Base-by-base conservation (phyloP, 1,140 invertebrate genomes). In the Pogonomyrmex californicus region DNA sequence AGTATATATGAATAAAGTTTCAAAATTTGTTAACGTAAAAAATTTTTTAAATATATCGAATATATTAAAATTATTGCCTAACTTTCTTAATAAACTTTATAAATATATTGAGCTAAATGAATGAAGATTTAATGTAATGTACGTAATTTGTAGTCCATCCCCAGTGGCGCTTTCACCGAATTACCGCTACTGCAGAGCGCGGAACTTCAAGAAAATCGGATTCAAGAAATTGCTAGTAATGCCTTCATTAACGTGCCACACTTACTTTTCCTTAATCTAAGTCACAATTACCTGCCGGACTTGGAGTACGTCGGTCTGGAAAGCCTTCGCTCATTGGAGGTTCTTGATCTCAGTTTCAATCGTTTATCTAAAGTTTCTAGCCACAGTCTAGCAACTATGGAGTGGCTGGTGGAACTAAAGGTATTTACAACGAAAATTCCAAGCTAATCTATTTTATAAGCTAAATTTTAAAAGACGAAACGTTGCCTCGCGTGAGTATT, bases 371-470 rank as follows among this genome's bases (percentile, higher is more conserved):
- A 96, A 88, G 96, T 99, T 0, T 96, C 96, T 14, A 96, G 95
- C 58, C 96, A 96, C 17, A 97, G 96, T 93, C 95, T 97, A 5
- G 95, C 96, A 33, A 93, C 95, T 41, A 97, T 99, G 95, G 97
- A 98, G 92, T 98, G 98, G 97, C 95, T 98, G 12, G 97, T 98
- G 0, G 98, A 98, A 93, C 93, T 98, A 1, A 97, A 98, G 95
- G 96, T 96, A 56, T 63, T 47, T 36, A 17, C n/a, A 65, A 12
- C 1, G 60, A 78, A 83, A 49, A 66, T 68, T 81, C 65, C 58
- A 56, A 12, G n/a, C 23, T 23, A 23, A 23, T 23, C 23, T 23
- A 5, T 51, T n/a, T 65, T 2, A 51, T 10, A 0, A 38, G 38
- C 5, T 1, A 23, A 5, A 14, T 65, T 47, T 73, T 12, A 38